A percentile compares a stretch with the other conserved stretches of the same genome.
Conservation (phyloP, 2,113 vertebrate species). For the Platysternon megacephalum region DNA sequence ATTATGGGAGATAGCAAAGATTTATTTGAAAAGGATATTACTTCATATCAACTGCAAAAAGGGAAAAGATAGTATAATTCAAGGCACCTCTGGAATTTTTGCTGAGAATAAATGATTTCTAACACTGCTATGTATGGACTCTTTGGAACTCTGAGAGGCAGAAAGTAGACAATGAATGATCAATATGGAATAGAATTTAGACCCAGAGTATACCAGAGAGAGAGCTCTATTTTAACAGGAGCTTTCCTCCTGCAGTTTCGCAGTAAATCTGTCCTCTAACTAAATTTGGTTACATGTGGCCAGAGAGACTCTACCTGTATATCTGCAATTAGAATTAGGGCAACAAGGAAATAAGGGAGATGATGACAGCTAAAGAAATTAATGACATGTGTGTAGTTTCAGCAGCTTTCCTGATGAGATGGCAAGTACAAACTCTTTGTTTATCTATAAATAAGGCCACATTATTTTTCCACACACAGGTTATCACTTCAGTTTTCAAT, state of each 20-base stretch:
- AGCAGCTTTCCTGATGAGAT: not conserved
- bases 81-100: not conserved
- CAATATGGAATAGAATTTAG: not conserved
- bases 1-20: not conserved
- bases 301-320: not conserved
- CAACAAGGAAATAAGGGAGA: not conserved
- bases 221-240: not conserved
- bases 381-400: not conserved
- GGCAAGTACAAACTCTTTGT: not conserved
- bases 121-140: not conserved
- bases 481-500: not conserved
- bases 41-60: not conserved
- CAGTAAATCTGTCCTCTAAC: not conserved
- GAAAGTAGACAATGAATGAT: not conserved
- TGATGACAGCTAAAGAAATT: not conserved
- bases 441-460: not conserved
- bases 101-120: not conserved
- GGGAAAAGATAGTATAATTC: not conserved
- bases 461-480: rapidly evolving
- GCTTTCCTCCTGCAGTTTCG: not conserved
- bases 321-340: not conserved
- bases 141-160: not conserved
- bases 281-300: not conserved
- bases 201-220: not conserved
- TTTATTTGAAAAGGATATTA: not conserved